A percentile compares a stretch with the other conserved stretches of the same genome.
Conservation (phyloP, 2,888 invertebrate genomes). For the Yponomeuta plumbellus region DNA sequence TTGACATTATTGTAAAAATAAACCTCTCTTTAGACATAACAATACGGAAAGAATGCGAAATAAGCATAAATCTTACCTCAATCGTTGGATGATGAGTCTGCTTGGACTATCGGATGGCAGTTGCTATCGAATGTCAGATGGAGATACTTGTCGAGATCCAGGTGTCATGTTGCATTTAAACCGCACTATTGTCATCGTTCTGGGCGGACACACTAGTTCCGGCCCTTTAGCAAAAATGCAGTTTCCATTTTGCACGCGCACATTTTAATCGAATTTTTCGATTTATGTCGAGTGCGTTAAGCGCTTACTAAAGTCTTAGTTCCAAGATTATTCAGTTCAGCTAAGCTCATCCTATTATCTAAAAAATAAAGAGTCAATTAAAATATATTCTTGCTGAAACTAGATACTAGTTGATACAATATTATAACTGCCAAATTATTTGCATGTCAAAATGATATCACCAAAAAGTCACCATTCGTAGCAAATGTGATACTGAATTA, state of each 20-base stretch:
- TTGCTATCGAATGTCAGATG: background rate
- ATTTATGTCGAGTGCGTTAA: too few relatives aligned
- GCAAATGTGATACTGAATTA: background rate
- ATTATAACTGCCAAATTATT: too few relatives aligned
- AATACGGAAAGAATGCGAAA: too few relatives aligned
- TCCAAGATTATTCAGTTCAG: too few relatives aligned
- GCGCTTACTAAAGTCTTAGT: too few relatives aligned
- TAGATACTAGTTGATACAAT: too few relatives aligned
- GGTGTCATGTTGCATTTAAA: slow-evolving; percentile 62
- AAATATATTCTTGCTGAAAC: too few relatives aligned
- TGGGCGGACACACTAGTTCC: slow-evolving; percentile 55
- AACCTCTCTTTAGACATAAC: too few relatives aligned
- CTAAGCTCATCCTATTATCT: too few relatives aligned
- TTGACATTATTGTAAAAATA: too few relatives aligned
- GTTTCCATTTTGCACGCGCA: background rate
- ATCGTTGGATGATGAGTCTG: background rate
- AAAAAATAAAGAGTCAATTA: too few relatives aligned
- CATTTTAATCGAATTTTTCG: background rate
- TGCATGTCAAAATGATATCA: background rate
- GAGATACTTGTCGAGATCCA: background rate
- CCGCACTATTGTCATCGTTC: slow-evolving; percentile 45
- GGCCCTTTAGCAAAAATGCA: slow-evolving; percentile 30
- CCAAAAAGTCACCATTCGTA: background rate
- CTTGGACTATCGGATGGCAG: background rate
- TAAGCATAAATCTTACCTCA: background rate